These are phyloP conservation scores for Rhinogobius similis DNA, from an alignment of 2,113 vertebrate species.

Conservation along the genomic window DNA sequence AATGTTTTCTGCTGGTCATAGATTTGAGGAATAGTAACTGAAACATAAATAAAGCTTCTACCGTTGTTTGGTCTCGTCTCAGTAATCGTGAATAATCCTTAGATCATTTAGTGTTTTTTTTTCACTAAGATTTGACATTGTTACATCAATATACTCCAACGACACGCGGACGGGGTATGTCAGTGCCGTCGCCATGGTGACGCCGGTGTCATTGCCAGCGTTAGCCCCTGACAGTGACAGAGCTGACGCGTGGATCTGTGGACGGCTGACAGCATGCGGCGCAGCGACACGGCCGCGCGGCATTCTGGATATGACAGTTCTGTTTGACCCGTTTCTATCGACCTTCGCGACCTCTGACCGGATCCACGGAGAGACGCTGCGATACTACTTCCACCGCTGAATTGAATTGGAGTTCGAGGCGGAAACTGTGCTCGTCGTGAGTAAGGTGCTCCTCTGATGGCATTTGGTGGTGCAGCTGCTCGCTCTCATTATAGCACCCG, in stretches of 20 bases:
- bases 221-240: neutral
- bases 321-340: constrained; percentile 1
- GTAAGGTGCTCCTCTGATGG: neutral
- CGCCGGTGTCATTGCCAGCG: neutral
- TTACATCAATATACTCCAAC: neutral
- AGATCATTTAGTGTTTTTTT: no score
- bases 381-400: neutral
- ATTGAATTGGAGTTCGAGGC: neutral
- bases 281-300: neutral
- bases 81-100: no score
- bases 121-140: no score
- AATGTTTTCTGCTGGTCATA: no score
- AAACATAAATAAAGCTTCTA: no score
- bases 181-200: neutral
- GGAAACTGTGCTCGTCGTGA: neutral
- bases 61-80: no score
- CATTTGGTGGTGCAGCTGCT: neutral
- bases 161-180: neutral
- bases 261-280: neutral
- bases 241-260: neutral
- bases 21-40: no score
- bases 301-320: neutral
- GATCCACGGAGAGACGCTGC: neutral
- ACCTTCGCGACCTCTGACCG: neutral
- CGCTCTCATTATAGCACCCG: neutral